These are phyloP conservation scores for Cephus pulcher DNA, from an alignment of 2,888 invertebrate species.

Conservation along the genomic window DNA sequence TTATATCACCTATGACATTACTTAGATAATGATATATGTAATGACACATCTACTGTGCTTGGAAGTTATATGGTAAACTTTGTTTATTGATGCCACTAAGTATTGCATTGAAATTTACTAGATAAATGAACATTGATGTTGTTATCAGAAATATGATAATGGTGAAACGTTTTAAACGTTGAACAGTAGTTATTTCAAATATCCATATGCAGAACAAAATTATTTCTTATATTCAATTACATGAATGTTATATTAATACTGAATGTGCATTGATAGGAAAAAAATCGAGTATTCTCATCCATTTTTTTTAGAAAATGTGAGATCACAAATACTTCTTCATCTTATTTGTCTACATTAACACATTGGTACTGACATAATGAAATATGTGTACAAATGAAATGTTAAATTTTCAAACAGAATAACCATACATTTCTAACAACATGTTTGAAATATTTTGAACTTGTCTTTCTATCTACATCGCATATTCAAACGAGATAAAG, in stretches of 20 bases:
- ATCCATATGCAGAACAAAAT: not conserved
- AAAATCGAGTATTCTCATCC: not conserved
- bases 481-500: not conserved
- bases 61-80: not conserved
- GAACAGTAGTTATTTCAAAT: constrained; percentile 16
- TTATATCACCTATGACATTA: not conserved
- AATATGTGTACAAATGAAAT: not conserved
- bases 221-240: not conserved
- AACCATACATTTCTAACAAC: too few species aligned
- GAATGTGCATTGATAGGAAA: not conserved
- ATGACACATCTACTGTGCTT: not conserved
- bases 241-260: not conserved
- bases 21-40: not conserved
- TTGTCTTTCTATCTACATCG: not conserved
- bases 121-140: not conserved
- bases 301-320: not conserved
- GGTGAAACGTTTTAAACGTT: constrained; percentile 14
- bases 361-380: not conserved
- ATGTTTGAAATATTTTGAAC: not conserved
- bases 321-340: not conserved
- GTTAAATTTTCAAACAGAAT: not conserved
- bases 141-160: not conserved
- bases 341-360: not conserved
- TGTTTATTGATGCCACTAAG: not conserved
- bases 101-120: not conserved